A percentile compares a stretch with the other conserved stretches of the same genome.
phyloP scores from a whole-genome alignment of 2,113 vertebrate genomes.

The Gallinago jamesoni region DNA sequence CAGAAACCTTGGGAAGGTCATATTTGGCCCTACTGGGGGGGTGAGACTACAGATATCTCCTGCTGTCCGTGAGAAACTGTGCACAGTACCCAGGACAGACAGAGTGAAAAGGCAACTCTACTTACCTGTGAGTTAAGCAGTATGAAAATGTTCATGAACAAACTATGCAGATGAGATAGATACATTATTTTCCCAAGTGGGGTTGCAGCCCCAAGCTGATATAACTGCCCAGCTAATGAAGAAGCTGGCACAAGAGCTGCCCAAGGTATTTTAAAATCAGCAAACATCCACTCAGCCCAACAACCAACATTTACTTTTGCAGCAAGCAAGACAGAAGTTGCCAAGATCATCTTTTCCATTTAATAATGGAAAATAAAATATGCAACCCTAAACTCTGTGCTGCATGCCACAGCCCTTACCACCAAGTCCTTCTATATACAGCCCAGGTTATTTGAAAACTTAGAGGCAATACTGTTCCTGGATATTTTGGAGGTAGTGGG shows the following conservation, averaged over 20 bases:
- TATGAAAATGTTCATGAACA: neutral
- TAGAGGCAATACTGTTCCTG: neutral
- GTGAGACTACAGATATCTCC: neutral
- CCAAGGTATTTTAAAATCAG: neutral
- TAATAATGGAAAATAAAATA: neutral
- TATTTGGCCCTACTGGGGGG: neutral
- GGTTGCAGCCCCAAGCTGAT: neutral
- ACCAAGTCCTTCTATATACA: neutral
- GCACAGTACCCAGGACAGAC: neutral
- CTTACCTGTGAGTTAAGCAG: neutral
- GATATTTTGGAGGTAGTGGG: neutral
- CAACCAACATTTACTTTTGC: neutral
- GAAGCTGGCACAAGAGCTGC: neutral
- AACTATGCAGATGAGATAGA: neutral
- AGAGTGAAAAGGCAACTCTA: neutral
- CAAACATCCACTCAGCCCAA: neutral
- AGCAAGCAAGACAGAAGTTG: neutral
- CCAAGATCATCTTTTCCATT: neutral
- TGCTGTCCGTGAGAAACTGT: neutral
- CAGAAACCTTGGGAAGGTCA: neutral
- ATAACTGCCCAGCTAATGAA: neutral
- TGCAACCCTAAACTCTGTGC: neutral
- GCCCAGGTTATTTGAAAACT: neutral
- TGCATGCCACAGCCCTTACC: neutral
- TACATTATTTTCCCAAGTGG: neutral